Conservation (phyloP, 2,113 vertebrate genomes). For the Centrocercus urophasianus region DNA sequence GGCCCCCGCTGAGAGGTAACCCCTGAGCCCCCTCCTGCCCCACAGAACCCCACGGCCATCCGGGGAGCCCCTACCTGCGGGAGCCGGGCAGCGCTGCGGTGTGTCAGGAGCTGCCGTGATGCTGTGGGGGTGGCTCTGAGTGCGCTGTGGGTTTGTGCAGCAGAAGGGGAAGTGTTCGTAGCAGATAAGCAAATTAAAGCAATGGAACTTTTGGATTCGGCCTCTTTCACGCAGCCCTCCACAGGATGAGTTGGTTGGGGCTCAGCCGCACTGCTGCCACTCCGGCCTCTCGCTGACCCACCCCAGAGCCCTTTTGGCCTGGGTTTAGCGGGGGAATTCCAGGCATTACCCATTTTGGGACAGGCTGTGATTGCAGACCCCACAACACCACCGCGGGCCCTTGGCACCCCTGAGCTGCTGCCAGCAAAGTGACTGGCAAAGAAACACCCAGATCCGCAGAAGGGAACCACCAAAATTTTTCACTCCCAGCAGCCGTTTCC, state of each 20-base stretch:
- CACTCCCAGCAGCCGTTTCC: no score
- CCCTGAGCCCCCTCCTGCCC: background rate
- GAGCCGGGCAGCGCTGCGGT: background rate
- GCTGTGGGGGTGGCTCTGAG: background rate
- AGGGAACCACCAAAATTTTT: background rate
- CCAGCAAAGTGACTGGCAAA: background rate
- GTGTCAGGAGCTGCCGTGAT: background rate
- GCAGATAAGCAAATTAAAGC: background rate
- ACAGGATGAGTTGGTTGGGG: background rate
- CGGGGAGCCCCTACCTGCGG: background rate
- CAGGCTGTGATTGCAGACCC: background rate
- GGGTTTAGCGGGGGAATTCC: background rate
- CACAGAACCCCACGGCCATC: no score
- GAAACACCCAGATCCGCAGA: background rate
- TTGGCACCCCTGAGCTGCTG: background rate
- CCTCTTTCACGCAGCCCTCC: background rate
- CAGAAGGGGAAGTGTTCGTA: background rate
- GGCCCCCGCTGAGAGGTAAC: no score
- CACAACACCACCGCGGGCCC: background rate
- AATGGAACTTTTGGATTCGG: background rate
- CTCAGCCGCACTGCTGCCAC: background rate
- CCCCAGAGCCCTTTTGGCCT: background rate
- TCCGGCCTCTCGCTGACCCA: background rate
- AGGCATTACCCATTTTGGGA: background rate
- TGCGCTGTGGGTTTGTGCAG: fast-evolving